Percentiles rank a stretch among this genome's conserved stretches.
These are phyloP conservation scores for Diadegma fenestrale DNA, from an alignment of 2,888 invertebrate genomes.

Conservation along the genomic window DNA sequence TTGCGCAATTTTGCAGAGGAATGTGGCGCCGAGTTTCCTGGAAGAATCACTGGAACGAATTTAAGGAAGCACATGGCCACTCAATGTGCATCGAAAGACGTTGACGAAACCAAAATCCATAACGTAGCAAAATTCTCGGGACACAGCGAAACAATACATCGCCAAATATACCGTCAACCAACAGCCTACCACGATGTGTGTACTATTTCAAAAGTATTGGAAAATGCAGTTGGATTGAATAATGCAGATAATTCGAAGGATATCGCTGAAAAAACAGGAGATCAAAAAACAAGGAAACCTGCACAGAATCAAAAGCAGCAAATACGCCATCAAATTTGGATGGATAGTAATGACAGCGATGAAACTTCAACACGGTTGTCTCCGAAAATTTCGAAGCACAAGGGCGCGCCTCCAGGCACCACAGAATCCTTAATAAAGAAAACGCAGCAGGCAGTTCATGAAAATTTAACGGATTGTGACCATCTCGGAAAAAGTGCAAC, in stretches of 20 bases:
- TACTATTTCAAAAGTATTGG: conserved; percentile 47
- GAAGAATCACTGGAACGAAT: conserved; percentile 45
- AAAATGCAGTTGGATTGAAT: conserved; percentile 48
- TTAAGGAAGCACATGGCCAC: conserved; percentile 60
- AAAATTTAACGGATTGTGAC: background rate
- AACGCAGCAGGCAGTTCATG: no score
- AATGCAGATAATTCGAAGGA: background rate
- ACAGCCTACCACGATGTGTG: conserved; percentile 47
- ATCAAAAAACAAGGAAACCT: background rate
- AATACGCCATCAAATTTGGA: background rate
- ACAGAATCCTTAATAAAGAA: background rate
- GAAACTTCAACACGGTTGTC: background rate
- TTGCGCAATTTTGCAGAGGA: conserved; percentile 44
- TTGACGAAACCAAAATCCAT: conserved; percentile 53
- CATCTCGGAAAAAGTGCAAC: background rate
- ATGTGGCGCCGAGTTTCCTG: conserved; percentile 50
- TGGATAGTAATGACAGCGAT: background rate
- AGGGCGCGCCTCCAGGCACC: background rate
- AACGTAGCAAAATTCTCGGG: conserved; percentile 60
- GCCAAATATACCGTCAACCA: conserved; percentile 41
- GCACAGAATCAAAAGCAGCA: background rate
- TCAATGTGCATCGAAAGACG: conserved; percentile 37
- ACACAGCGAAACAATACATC: conserved; percentile 53
- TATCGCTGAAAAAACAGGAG: background rate
- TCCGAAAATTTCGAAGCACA: background rate